These are phyloP conservation scores for Drosophila niveifrons DNA, from an alignment of 2,888 invertebrate genomes.

Conservation along the genomic window DNA sequence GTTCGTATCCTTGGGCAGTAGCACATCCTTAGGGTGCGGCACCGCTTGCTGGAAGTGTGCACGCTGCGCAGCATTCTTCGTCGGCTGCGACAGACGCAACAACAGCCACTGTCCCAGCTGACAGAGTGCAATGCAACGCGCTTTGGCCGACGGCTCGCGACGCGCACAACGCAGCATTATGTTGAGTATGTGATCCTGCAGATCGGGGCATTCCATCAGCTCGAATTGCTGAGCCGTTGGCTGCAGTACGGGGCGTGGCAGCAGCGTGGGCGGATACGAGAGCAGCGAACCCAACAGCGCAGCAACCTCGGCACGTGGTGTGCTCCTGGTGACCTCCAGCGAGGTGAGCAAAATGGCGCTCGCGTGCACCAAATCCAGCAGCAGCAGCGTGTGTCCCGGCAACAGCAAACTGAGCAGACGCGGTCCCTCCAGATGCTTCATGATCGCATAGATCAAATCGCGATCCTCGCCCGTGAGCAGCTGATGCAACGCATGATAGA, in stretches of 20 bases:
- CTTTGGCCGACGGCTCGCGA: conserved; percentile 94
- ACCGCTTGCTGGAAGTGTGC: conserved; percentile 76
- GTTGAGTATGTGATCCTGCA: conserved; percentile 92
- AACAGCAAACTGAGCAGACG: conserved; percentile 94
- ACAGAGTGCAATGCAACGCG: conserved; percentile 95
- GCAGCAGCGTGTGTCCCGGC: conserved; percentile 94
- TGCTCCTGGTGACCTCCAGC: conserved; percentile 90
- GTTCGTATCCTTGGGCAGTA: conserved; percentile 41
- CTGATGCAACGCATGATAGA: conserved; percentile 94
- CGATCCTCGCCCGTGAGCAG: conserved; percentile 90
- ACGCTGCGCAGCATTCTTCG: conserved; percentile 9
- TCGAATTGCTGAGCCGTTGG: conserved; percentile 87
- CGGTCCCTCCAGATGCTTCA: conserved; percentile 94
- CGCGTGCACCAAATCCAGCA: conserved; percentile 95
- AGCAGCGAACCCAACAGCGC: conserved; percentile 95
- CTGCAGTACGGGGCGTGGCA: conserved; percentile 86
- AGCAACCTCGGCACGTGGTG: conserved; percentile 95
- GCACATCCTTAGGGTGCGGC: conserved; percentile 71
- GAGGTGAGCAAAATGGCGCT: conserved; percentile 94
- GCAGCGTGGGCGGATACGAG: conserved; percentile 90
- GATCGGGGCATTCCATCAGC: conserved; percentile 85
- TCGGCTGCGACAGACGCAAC: conserved; percentile 80
- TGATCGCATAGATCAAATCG: conserved; percentile 91
- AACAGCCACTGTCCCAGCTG: conserved; percentile 89
- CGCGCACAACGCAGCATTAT: conserved; percentile 95